phyloP scores from a whole-genome alignment of 2,797 vertebrate species.

The Arremon aurantiirostris region DNA sequence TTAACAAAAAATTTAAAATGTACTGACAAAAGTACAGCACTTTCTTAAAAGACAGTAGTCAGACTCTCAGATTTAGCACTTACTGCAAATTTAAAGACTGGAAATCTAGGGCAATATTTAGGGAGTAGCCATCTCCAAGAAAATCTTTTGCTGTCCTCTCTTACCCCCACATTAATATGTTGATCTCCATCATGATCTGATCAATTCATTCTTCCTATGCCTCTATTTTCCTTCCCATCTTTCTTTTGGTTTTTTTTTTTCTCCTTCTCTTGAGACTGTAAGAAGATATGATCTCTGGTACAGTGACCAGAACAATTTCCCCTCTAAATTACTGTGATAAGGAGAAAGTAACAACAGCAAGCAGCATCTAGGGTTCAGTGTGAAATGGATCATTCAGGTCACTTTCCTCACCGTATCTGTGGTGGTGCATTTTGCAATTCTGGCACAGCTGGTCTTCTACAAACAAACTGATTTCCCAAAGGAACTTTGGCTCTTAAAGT shows the following conservation, averaged over 20 bases:
- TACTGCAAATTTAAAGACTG: neutral
- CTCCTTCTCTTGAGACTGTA: neutral
- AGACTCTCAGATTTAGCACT: neutral
- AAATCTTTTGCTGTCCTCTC: neutral
- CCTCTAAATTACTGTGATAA: neutral
- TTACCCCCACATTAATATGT: neutral
- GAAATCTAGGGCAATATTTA: neutral
- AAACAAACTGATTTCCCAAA: neutral
- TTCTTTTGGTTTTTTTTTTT: fast-evolving
- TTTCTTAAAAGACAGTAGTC: neutral
- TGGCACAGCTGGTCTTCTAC: neutral
- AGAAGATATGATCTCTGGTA: neutral
- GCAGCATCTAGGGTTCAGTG: neutral
- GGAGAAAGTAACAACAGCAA: neutral
- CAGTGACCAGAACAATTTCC: neutral
- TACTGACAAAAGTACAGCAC: neutral
- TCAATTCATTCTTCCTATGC: neutral
- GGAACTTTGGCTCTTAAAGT: neutral
- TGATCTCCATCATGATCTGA: neutral
- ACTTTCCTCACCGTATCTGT: neutral
- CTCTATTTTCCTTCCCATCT: neutral
- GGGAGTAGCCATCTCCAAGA: neutral
- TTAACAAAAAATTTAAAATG: neutral
- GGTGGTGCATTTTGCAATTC: neutral
- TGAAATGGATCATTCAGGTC: neutral